These are phyloP conservation scores for Stegodyphus mimosarum DNA, from an alignment of 1,140 invertebrate species.

Conservation along the genomic window DNA sequence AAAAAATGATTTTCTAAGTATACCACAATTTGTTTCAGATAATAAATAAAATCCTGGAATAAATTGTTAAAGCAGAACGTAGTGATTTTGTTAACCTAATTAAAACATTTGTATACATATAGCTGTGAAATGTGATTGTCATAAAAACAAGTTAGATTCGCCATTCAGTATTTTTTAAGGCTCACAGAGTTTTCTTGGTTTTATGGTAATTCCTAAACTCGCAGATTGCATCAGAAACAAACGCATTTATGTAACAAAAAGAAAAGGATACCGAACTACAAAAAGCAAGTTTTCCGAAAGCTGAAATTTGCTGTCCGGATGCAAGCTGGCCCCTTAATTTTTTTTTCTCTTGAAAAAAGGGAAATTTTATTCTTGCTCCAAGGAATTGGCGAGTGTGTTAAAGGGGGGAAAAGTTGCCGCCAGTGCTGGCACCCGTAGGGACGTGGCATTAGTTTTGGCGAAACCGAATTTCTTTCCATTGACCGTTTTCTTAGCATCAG, in stretches of 20 bases:
- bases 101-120: not conserved
- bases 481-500: conserved; percentile 8
- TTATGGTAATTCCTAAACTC: not conserved
- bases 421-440: conserved; percentile 24
- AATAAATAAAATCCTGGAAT: not conserved
- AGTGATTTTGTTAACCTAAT: not conserved
- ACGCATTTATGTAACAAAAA: not conserved
- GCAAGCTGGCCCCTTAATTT: conserved; percentile 19
- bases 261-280: not conserved
- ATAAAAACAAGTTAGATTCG: not conserved
- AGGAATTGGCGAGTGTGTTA: conserved; percentile 40
- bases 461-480: conserved; percentile 45
- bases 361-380: conserved; percentile 36
- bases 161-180: not conserved
- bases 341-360: conserved; percentile 6
- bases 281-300: conserved; percentile 28
- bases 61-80: not conserved
- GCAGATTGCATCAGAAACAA: not conserved
- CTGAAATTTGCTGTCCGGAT: conserved; percentile 35
- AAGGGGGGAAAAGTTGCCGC: conserved; percentile 21
- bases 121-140: not conserved
- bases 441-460: conserved; percentile 10
- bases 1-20: too few relatives aligned
- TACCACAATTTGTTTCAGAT: too few relatives aligned
- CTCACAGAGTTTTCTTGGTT: not conserved